Base-by-base conservation (phyloP, 2,888 invertebrate species). In the Netelia inedita region DNA sequence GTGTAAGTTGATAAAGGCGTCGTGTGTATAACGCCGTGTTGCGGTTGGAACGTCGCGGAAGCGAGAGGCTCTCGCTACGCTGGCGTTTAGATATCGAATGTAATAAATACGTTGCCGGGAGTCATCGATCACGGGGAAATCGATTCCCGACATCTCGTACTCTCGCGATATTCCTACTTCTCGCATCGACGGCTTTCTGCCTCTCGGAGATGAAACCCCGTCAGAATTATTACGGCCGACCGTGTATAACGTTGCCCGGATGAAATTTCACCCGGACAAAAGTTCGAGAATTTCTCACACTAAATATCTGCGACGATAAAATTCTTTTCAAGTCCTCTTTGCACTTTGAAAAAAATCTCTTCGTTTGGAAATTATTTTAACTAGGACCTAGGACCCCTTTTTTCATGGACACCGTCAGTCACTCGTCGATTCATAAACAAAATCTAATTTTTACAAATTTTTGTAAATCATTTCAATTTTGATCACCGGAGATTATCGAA, bases 81-180 rank as follows among this genome's bases (percentile, higher is more conserved):
- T 46, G 28, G n/a, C 57, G 57, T 46, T 35, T 21, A 59, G 61
- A 59, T 68, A 68, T 66, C 23, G 55, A 11, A 23, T 68, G 73
- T 35, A 68, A 21, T 73, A 81, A 69, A 81, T 75, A 75, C 63
- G 53, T 69, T 69, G 81, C 68, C 61, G 69, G 19, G 73, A 68
- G 73, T 80, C 57, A 80, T 80, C 80, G 73, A 80, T 80, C 74
- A 75, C 43, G 63, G 28, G 21, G 69, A 75, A 75, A 75, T 74
- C 74, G 74, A 69, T 75, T 63, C 28, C 75, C 57, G 57, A 53
- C 75, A 66, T 75, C 65, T 66, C 14, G 11, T 46, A 46, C 14
- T 10, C 46, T 14, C 46, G 10, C 46, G 14, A 14, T 14, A 14
- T 46, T 46, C 46, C 46, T 14, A 14, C 14, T 46, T 14, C 46